Evolutionary conservation across 30 jellyfish, hydroid and myxozoan genomes (phyloP).

Genomic region (Hydractinia symbiolongicarpus): DNA sequence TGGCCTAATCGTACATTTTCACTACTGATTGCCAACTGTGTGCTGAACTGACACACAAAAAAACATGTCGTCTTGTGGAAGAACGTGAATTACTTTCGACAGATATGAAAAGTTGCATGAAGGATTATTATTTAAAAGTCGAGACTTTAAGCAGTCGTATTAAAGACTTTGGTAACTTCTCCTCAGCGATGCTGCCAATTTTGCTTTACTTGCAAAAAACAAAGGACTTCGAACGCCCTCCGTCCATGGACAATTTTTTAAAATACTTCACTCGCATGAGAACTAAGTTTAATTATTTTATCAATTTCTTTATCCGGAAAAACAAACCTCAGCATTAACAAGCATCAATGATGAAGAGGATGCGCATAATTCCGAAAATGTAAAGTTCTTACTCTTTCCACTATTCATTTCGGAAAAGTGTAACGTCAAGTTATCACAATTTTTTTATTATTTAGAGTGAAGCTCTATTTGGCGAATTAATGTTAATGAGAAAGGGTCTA

Average conservation of each 20-base stretch:
- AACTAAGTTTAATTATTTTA: no score
- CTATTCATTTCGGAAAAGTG: not conserved
- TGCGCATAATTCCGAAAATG: conserved; percentile 3
- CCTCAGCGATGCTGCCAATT: no score
- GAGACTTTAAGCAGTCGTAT: no score
- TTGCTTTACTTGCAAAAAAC: no score
- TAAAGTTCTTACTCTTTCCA: no score
- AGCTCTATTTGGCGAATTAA: conserved; percentile 1
- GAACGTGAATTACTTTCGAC: not conserved
- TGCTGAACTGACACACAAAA: not conserved
- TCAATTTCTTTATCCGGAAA: not conserved
- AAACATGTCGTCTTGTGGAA: conserved; percentile 4
- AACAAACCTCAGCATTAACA: no score
- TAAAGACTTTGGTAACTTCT: no score
- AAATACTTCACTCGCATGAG: no score
- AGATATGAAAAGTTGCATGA: not conserved
- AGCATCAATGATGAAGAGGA: not conserved
- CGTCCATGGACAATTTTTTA: no score
- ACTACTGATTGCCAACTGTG: not conserved
- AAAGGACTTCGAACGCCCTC: no score
- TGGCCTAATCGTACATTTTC: no score
- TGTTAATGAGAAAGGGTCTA: not conserved
- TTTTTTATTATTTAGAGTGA: not conserved
- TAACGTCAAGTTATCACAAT: not conserved
- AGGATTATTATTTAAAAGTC: no score